phyloP scores from a whole-genome alignment of 1,140 invertebrate species.

The Papilio xuthus region DNA sequence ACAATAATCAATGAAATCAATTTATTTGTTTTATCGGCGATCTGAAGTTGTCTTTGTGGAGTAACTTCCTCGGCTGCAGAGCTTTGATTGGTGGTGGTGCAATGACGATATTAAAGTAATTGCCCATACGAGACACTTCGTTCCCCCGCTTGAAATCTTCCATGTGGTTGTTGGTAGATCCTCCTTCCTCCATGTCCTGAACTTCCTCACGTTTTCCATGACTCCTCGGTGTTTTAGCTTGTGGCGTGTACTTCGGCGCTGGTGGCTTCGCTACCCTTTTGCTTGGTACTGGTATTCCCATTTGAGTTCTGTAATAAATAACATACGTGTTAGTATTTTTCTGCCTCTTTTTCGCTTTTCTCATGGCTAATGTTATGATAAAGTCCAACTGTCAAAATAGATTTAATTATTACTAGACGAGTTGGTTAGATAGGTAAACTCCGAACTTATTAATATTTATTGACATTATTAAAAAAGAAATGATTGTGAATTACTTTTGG shows the following conservation, averaged over 20 bases:
- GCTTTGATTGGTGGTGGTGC: slow-evolving; percentile 72
- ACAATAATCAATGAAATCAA: not conserved
- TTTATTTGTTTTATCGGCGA: slow-evolving; percentile 51
- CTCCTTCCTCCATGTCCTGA: slow-evolving; percentile 50
- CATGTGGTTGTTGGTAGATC: slow-evolving; percentile 45
- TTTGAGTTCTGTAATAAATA: slow-evolving; percentile 69
- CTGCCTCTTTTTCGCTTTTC: not conserved
- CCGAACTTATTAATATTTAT: no score
- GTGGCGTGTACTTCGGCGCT: slow-evolving; percentile 43
- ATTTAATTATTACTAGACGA: no score
- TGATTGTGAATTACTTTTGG: not conserved
- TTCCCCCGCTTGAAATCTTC: slow-evolving; percentile 58
- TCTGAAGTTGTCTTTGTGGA: slow-evolving; percentile 54
- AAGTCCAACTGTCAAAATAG: no score
- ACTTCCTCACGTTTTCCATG: slow-evolving; percentile 55
- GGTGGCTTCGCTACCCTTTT: slow-evolving; percentile 53
- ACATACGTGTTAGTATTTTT: not conserved
- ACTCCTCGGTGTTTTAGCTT: slow-evolving; percentile 40
- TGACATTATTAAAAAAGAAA: slow-evolving; percentile 37
- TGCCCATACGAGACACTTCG: slow-evolving; percentile 71
- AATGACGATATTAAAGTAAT: slow-evolving; percentile 77
- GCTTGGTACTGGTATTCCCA: slow-evolving; percentile 73
- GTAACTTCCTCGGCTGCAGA: slow-evolving; percentile 64
- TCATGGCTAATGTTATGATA: not conserved
- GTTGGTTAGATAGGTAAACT: no score